These are phyloP conservation scores for Pangasius mekongensis DNA, from an alignment of 2,797 vertebrate genomes.

Conservation along the genomic window DNA sequence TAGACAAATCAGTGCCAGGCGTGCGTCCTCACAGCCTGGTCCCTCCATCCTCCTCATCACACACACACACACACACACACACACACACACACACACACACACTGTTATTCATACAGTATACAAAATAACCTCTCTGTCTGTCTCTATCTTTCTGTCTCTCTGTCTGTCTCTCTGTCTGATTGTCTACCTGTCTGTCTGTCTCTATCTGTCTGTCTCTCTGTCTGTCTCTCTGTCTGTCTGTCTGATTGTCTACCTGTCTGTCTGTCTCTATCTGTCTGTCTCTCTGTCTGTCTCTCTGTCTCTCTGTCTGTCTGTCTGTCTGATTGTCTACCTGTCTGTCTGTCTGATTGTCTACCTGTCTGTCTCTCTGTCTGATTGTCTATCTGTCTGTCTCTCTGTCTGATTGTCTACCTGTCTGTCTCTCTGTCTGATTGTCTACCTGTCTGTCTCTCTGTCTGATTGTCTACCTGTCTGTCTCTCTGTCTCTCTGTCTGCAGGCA, in stretches of 20 bases:
- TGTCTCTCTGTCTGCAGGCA: constrained; percentile 68
- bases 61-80: not conserved
- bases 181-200: too few species aligned
- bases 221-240: not conserved
- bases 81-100: too few species aligned
- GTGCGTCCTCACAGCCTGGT: too few species aligned
- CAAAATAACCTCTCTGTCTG: not conserved
- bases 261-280: not conserved
- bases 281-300: not conserved
- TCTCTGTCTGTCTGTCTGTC: not conserved
- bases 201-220: too few species aligned
- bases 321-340: constrained; percentile 17
- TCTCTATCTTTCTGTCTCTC: not conserved
- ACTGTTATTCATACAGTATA: not conserved
- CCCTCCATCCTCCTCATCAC: too few species aligned
- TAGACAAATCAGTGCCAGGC: too few species aligned
- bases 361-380: not conserved
- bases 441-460: not conserved
- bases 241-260: too few species aligned
- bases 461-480: constrained; percentile 29
- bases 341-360: not conserved
- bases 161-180: not conserved
- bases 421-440: not conserved
- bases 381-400: too few species aligned
- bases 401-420: not conserved